Percentiles rank a stretch among this genome's conserved stretches.
phyloP scores from a whole-genome alignment of 1,140 invertebrate species.

The Cotesia vestalis region DNA sequence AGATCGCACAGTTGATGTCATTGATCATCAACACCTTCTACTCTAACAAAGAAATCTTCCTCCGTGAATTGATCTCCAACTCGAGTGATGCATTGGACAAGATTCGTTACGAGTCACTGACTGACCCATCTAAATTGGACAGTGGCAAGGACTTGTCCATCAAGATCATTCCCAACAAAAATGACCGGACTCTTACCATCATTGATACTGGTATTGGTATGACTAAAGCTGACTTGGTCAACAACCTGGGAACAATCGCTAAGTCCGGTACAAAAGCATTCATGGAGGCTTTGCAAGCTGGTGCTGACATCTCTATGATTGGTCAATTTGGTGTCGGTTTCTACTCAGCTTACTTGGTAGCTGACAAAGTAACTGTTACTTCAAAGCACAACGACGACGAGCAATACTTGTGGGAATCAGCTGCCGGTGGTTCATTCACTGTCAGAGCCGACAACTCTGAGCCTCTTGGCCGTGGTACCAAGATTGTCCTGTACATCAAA shows the following conservation, averaged over 20 bases:
- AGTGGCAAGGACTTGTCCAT: conserved; percentile 80
- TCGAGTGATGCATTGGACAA: conserved; percentile 75
- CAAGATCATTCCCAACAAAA: conserved; percentile 82
- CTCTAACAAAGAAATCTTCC: conserved; percentile 99
- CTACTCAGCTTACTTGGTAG: conserved; percentile 97
- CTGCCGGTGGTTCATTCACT: conserved; percentile 84
- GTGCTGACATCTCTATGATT: conserved; percentile 90
- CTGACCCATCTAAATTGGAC: conserved; percentile 84
- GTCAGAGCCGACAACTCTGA: conserved; percentile 70
- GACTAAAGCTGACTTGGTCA: conserved; percentile 89
- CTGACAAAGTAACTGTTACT: conserved; percentile 91
- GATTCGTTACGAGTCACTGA: conserved; percentile 79
- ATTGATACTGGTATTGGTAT: conserved; percentile 86
- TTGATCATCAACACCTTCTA: conserved; percentile 99
- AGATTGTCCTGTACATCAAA: conserved; percentile 79
- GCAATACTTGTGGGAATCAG: conserved; percentile 83
- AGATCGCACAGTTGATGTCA: conserved; percentile 87
- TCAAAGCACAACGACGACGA: conserved; percentile 96
- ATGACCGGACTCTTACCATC: conserved; percentile 79
- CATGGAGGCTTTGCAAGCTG: conserved; percentile 87
- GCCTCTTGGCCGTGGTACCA: conserved; percentile 77
- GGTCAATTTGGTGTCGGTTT: conserved; percentile 92
- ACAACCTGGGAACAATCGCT: conserved; percentile 89
- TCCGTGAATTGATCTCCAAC: conserved; percentile 94
- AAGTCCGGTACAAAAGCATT: conserved; percentile 91